Evolutionary conservation across 2,113 vertebrate species (phyloP), one percentile per base, ranked within the genome.

Genomic region (Tyrannus savana): DNA sequence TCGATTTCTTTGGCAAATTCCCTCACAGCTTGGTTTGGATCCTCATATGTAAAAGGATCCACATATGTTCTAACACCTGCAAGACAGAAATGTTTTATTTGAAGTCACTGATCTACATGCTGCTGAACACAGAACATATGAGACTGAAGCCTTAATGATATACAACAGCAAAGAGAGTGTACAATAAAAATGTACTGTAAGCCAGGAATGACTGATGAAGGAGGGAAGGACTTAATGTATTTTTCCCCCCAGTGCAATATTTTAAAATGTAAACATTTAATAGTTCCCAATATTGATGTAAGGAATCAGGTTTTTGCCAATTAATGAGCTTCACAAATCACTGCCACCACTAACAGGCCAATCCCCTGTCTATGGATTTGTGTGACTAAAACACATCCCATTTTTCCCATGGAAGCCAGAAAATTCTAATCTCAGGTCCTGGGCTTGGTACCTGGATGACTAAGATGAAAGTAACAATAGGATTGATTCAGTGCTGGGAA

Each of bases 1-100:
- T 99, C 99, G 0, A 99, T 99, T 98, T 99, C 99, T 97, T 99
- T 99, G 97, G 99, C 99, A 83, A 99, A 99, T 98, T 99, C 99
- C 9, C 99, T 98, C 92, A 99, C 99, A 46, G 99, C 99, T 97
- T 99, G 99, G 97, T 99, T 99, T 31, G 99, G 99, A 97, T 99
- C 99, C 96, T 99, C 99, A 7, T 99, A 99, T 13, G 99, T 99
- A 92, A 99, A 99, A 73, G 99, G 99, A 96, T 99, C 99, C 63
- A 99, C 99, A 14, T 99, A 99, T 62, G 99, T 99, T 97, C 99
- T 99, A 89, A 99, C 99, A 97, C 99, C 99, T 99, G 96, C 82
- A 87, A 73, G 89, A 91, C 47, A 97, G 96, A 97, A 94, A 97
- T 59, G n/a, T 64, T 87, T 85, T 96, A 90, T 78, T 92, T 84